Conservation (phyloP, 1,140 invertebrate species). For the Cheumatopsyche charites region DNA sequence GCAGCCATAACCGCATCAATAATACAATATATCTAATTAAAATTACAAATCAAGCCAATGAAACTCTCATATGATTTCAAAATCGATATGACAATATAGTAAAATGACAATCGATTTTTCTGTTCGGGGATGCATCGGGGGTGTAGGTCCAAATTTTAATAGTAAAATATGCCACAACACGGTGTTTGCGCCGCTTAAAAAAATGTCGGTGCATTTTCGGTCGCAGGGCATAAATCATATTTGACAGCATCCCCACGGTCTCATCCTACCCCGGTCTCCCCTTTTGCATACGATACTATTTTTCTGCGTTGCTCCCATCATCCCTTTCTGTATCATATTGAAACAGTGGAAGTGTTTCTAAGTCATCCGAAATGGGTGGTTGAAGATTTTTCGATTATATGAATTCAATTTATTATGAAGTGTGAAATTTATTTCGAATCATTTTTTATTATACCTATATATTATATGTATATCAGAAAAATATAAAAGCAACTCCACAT, state of each 20-base stretch:
- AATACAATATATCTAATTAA: no score
- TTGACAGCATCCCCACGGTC: conserved; percentile 43
- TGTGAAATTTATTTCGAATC: no score
- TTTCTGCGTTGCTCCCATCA: neutral
- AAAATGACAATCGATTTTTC: no score
- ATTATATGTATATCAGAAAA: no score
- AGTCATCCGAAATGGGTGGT: no score
- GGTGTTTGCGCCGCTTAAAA: conserved; percentile 40
- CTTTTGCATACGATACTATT: conserved; percentile 23
- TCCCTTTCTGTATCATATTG: conserved; percentile 1
- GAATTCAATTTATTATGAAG: no score
- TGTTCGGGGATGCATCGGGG: neutral
- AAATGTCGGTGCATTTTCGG: conserved; percentile 47
- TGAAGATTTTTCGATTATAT: no score
- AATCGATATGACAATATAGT: no score
- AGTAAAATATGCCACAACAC: conserved; percentile 48
- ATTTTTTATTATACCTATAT: no score
- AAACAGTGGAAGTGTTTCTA: neutral
- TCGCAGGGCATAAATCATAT: conserved; percentile 48
- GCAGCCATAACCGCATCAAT: neutral
- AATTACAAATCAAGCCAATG: no score
- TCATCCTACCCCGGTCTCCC: conserved; percentile 8
- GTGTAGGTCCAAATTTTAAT: conserved; percentile 45
- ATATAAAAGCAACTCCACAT: no score
- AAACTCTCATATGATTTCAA: no score